Evolutionary conservation across 2,797 vertebrate genomes (phyloP).

Genomic region (Manis crassicaudata): DNA sequence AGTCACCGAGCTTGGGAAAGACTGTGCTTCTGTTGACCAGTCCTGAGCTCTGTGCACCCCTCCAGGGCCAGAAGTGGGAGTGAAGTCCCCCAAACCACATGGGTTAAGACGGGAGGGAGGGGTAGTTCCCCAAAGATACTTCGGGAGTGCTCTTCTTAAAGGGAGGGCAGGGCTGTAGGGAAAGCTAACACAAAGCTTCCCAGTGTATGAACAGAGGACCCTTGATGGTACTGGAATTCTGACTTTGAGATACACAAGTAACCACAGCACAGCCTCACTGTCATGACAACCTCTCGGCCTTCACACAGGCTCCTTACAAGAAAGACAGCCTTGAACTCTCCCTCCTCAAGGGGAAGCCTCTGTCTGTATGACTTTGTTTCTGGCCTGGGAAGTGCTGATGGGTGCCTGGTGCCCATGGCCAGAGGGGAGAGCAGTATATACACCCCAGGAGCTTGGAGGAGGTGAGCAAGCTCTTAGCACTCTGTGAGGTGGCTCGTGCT

Average conservation of each 20-base stretch:
- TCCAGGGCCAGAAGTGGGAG: background rate
- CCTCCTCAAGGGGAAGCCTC: background rate
- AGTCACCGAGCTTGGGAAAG: background rate
- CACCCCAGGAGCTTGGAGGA: accelerated
- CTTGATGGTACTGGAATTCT: background rate
- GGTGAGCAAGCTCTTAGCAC: accelerated
- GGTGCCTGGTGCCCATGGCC: background rate
- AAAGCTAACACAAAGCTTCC: background rate
- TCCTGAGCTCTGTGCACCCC: background rate
- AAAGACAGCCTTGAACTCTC: background rate
- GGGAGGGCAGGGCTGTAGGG: background rate
- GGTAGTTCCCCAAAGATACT: background rate
- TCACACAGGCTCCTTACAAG: background rate
- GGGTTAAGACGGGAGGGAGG: background rate
- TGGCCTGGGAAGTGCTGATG: background rate
- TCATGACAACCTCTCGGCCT: background rate
- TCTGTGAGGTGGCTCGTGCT: accelerated
- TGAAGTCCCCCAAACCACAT: background rate
- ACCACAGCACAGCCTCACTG: background rate
- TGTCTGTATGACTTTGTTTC: background rate
- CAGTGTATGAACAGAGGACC: accelerated
- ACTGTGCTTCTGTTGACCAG: accelerated
- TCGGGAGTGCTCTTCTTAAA: too few relatives aligned
- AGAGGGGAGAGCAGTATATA: background rate
- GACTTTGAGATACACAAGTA: background rate